Conservation (phyloP, 2,888 invertebrate genomes). For the Spodoptera littoralis region DNA sequence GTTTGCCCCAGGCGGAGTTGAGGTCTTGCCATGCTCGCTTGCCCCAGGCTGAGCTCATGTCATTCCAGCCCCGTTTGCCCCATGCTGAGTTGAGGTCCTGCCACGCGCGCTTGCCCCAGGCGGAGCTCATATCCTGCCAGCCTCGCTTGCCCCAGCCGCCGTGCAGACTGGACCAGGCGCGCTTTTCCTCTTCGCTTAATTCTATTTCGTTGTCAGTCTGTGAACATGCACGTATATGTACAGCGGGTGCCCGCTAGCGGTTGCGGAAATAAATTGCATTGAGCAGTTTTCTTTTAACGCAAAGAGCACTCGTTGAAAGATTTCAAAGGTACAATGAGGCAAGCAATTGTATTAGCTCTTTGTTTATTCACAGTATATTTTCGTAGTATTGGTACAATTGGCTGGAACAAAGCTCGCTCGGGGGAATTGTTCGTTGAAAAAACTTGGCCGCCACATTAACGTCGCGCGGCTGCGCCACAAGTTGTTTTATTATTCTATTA, state of each 20-base stretch:
- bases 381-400: constrained; percentile 48
- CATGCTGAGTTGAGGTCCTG: constrained; percentile 86
- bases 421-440: constrained; percentile 39
- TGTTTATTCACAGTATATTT: constrained; percentile 43
- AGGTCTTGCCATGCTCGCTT: constrained; percentile 90
- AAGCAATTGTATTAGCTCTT: constrained; percentile 51
- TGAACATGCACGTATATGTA: constrained; percentile 34
- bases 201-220: constrained; percentile 83
- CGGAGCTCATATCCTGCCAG: constrained; percentile 88
- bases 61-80: constrained; percentile 90
- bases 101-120: constrained; percentile 90
- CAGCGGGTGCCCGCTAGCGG: constrained; percentile 8
- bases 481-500: constrained; percentile 72
- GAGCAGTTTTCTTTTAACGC: constrained; percentile 20
- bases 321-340: constrained; percentile 43
- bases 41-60: constrained; percentile 84
- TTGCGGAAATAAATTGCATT: constrained; percentile 25
- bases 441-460: constrained; percentile 44
- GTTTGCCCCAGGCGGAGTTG: constrained; percentile 88
- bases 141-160: constrained; percentile 89
- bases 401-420: constrained; percentile 46
- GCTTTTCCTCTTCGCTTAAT: constrained; percentile 88
- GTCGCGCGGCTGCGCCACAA: constrained; percentile 44
- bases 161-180: constrained; percentile 89
- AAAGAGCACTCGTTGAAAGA: constrained; percentile 33